phyloP scores from a whole-genome alignment of 2,888 invertebrate species.

The Orthosia gracilis region DNA sequence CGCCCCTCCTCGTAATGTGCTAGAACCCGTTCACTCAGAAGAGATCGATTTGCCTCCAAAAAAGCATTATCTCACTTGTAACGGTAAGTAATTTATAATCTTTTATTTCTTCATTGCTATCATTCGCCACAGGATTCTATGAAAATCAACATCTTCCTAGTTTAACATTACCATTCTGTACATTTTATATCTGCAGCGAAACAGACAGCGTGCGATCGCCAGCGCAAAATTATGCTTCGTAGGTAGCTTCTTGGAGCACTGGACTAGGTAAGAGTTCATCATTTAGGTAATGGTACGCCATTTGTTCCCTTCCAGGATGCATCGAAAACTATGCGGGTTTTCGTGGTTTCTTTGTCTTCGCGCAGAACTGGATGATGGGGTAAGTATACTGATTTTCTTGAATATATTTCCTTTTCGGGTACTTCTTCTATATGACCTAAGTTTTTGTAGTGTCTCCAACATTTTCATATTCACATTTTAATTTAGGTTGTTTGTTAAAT shows the following conservation, averaged over 20 bases:
- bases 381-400: constrained; percentile 57
- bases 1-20: no score
- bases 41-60: no score
- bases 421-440: constrained; percentile 62
- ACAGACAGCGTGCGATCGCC: constrained; percentile 59
- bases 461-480: constrained; percentile 49
- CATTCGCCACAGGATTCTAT: constrained; percentile 36
- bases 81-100: constrained; percentile 44
- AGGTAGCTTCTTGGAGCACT: constrained; percentile 57
- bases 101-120: constrained; percentile 23
- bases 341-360: constrained; percentile 59
- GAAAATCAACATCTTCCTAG: constrained; percentile 50
- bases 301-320: constrained; percentile 24
- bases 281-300: constrained; percentile 58
- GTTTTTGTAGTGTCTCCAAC: constrained; percentile 60
- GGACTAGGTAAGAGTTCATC: constrained; percentile 62
- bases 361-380: constrained; percentile 68
- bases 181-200: constrained; percentile 69
- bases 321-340: neutral
- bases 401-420: constrained; percentile 42
- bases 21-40: no score
- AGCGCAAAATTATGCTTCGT: constrained; percentile 61
- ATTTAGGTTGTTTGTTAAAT: constrained; percentile 34
- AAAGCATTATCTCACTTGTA: constrained; percentile 42
- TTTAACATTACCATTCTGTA: constrained; percentile 63